These are phyloP conservation scores for Phrynocephalus guinanensis DNA, from an alignment of 2,797 vertebrate genomes.

Conservation along the genomic window DNA sequence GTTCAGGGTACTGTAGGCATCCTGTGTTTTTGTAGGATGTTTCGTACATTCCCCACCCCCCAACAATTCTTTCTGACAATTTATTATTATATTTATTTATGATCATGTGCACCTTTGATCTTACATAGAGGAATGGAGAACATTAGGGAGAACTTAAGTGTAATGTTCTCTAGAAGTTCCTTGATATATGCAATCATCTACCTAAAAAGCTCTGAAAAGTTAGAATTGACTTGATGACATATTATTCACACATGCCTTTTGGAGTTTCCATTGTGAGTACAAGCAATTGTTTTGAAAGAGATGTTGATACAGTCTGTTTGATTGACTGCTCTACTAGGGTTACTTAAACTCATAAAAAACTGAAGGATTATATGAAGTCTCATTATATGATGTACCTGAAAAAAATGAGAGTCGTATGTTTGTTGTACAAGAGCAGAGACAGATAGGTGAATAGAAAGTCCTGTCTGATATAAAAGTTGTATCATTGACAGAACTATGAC, in stretches of 20 bases:
- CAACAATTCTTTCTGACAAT: background rate
- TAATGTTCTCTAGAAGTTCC: too few relatives aligned
- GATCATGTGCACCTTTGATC: too few relatives aligned
- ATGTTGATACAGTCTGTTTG: background rate
- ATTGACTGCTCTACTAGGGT: background rate
- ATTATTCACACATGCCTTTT: background rate
- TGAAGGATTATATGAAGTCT: background rate
- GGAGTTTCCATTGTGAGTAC: background rate
- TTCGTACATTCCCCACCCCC: background rate
- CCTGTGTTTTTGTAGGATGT: background rate
- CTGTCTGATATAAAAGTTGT: conserved; percentile 7
- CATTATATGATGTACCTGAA: background rate
- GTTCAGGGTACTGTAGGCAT: background rate
- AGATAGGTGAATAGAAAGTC: background rate
- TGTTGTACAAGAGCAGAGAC: conserved; percentile 4
- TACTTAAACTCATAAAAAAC: background rate
- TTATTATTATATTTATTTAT: background rate
- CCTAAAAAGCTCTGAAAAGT: too few relatives aligned
- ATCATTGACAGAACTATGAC: conserved; percentile 35
- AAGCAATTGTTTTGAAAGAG: background rate
- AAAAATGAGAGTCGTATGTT: conserved; percentile 15
- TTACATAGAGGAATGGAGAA: too few relatives aligned
- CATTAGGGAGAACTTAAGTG: too few relatives aligned
- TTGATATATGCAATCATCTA: too few relatives aligned
- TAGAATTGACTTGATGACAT: too few relatives aligned